Evolutionary conservation across 2,888 invertebrate genomes (phyloP).

Genomic region (Dolichopus griseipennis): DNA sequence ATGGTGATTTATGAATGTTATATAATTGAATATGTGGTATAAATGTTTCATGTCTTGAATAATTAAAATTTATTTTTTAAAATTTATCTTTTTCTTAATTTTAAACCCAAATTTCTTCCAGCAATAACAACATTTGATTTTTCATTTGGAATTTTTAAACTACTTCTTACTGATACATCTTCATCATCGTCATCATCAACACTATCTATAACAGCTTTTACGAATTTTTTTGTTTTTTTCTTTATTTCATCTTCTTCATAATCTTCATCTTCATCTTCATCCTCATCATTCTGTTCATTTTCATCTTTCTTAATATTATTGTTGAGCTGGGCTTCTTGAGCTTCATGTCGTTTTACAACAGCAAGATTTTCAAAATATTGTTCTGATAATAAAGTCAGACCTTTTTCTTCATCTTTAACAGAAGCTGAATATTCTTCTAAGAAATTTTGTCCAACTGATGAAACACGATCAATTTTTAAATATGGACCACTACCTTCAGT

Average conservation of each 20-base stretch:
- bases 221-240: conserved; percentile 13
- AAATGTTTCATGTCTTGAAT: too few relatives aligned
- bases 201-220: background rate
- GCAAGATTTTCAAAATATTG: conserved; percentile 34
- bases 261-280: conserved; percentile 18
- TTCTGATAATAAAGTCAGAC: conserved; percentile 34
- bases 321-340: conserved; percentile 14
- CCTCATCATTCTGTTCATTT: conserved; percentile 14
- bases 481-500: conserved; percentile 38
- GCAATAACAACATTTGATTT: background rate
- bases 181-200: background rate
- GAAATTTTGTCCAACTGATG: conserved; percentile 34
- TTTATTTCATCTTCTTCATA: conserved; percentile 16
- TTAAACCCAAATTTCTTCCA: background rate
- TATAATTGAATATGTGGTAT: too few relatives aligned
- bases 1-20: too few relatives aligned
- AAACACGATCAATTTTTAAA: conserved; percentile 33
- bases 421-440: conserved; percentile 36
- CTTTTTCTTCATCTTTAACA: conserved; percentile 30
- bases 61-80: too few relatives aligned
- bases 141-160: background rate
- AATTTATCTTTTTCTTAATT: too few relatives aligned
- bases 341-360: conserved; percentile 14
- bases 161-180: background rate
- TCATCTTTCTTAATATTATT: too few relatives aligned